Conservation (phyloP, 2,113 vertebrate species). For the Pachycephala philippinensis region DNA sequence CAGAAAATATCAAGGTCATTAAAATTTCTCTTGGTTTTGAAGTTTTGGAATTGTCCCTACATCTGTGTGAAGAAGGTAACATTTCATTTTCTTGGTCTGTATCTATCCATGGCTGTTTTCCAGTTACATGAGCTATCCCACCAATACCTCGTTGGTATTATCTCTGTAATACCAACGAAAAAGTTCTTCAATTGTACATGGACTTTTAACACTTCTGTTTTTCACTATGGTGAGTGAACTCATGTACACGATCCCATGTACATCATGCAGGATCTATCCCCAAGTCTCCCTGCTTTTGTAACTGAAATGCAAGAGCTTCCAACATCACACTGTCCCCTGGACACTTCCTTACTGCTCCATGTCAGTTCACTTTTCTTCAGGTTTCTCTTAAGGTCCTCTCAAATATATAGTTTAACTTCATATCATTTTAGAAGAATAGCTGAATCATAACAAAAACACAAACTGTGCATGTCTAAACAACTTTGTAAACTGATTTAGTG, state of each 20-base stretch:
- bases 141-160: too few species aligned
- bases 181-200: not conserved
- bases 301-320: not conserved
- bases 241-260: rapidly evolving
- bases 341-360: not conserved
- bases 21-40: not conserved
- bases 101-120: not conserved
- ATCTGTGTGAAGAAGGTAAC: not conserved
- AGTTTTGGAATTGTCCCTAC: not conserved
- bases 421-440: not conserved
- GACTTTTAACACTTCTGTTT: not conserved
- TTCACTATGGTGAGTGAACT: too few species aligned
- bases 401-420: not conserved
- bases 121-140: not conserved
- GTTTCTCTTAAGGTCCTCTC: not conserved
- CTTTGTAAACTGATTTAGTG: not conserved
- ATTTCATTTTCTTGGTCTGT: not conserved
- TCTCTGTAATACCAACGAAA: not conserved
- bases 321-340: not conserved
- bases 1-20: not conserved
- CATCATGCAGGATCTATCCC: not conserved
- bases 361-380: not conserved
- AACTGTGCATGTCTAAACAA: not conserved
- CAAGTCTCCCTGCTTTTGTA: not conserved
- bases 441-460: not conserved